A percentile compares a stretch with the other conserved stretches of the same genome.
Conservation (phyloP, 2,797 vertebrate genomes). For the Bucorvus abyssinicus region DNA sequence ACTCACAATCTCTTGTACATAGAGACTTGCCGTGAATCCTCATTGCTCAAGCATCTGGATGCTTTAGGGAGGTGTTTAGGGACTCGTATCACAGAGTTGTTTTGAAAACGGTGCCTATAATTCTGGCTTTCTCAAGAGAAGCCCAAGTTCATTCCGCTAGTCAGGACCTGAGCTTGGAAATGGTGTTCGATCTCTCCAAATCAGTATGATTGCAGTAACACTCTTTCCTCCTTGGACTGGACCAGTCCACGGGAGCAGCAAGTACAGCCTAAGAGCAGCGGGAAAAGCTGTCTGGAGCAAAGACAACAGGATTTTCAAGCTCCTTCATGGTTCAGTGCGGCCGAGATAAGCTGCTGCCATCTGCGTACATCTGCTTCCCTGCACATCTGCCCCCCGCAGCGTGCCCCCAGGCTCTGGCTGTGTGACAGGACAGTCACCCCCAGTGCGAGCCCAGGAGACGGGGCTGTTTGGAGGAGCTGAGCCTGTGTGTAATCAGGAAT, state of each 20-base stretch:
- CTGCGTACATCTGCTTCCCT: neutral
- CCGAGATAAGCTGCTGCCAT: neutral
- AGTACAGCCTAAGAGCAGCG: neutral
- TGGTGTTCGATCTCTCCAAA: neutral
- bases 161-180: neutral
- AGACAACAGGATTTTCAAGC: no score
- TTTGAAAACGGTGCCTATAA: neutral
- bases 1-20: rapidly evolving
- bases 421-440: neutral
- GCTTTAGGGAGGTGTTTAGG: neutral
- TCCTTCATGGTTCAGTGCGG: neutral
- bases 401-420: neutral
- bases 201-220: neutral
- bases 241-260: neutral
- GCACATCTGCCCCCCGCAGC: neutral
- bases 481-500: neutral
- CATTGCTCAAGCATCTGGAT: neutral
- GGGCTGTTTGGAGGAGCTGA: neutral
- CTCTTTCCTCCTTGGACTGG: neutral
- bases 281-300: neutral
- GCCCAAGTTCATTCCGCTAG: neutral
- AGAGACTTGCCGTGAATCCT: neutral
- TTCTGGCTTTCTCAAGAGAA: neutral
- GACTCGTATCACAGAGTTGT: neutral
- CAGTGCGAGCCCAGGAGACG: rapidly evolving